These are phyloP conservation scores for Sminthurinus aureus DNA, from an alignment of 2,888 invertebrate genomes.

Conservation along the genomic window DNA sequence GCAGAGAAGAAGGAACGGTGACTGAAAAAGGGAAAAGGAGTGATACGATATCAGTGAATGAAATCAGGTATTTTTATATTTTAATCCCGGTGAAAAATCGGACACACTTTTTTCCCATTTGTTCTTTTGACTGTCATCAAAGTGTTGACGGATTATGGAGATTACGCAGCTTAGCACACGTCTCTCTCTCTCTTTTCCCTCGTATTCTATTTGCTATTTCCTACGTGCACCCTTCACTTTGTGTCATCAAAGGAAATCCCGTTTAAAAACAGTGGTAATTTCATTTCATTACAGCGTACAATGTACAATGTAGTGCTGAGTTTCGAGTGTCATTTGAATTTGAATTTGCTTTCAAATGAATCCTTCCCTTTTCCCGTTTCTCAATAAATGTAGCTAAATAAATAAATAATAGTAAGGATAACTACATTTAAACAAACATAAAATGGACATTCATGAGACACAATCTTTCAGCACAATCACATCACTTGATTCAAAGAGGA, in stretches of 20 bases:
- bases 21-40: too few species aligned
- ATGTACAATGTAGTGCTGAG: too few species aligned
- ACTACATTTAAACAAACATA: background rate
- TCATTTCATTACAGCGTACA: too few species aligned
- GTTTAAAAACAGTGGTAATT: constrained; percentile 13
- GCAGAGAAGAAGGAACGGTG: too few species aligned
- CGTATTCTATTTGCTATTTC: too few species aligned
- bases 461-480: background rate
- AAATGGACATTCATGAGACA: background rate
- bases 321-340: background rate
- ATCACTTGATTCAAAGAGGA: too few species aligned
- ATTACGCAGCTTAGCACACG: background rate
- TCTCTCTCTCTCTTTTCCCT: background rate
- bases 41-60: background rate
- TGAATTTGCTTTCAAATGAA: background rate
- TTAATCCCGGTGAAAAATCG: background rate
- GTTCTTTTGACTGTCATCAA: background rate
- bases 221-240: too few species aligned
- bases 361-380: background rate
- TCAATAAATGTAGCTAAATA: too few species aligned
- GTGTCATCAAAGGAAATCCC: background rate
- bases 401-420: background rate
- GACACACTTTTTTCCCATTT: background rate
- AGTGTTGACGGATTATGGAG: constrained; percentile 15
- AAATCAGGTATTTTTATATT: background rate